Conservation (phyloP, 2,113 vertebrate genomes). For the Myiagra hebetior region DNA sequence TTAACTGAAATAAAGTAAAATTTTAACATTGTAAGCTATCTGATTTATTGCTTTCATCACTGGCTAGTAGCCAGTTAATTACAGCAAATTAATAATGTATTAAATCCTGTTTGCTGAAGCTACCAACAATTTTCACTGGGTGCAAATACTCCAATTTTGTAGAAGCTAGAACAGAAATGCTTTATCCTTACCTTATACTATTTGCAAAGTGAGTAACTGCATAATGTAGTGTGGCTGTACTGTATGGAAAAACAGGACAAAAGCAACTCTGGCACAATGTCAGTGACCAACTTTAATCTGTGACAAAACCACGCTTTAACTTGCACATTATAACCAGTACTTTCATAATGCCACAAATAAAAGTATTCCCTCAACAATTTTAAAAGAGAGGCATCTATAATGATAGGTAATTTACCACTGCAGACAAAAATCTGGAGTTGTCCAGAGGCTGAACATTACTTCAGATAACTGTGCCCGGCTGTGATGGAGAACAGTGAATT, state of each 20-base stretch:
- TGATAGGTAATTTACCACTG: background rate
- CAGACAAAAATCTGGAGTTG: background rate
- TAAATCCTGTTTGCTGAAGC: background rate
- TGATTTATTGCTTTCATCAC: background rate
- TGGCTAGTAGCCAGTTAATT: constrained; percentile 21
- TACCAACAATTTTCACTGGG: background rate
- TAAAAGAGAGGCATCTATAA: background rate
- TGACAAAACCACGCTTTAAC: background rate
- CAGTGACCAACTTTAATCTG: background rate
- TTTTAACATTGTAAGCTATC: background rate
- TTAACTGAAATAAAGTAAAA: background rate
- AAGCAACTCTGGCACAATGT: background rate
- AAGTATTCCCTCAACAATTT: background rate
- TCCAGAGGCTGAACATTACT: background rate
- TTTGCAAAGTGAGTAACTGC: background rate
- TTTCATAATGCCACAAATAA: background rate
- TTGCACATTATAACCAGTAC: background rate
- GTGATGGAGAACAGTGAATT: background rate
- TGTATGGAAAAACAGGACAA: background rate
- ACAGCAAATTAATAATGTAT: background rate
- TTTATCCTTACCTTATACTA: background rate
- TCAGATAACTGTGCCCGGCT: background rate
- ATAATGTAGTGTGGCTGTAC: background rate
- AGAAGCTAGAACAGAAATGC: background rate
- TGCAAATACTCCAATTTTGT: background rate